Evolutionary conservation across 2,113 vertebrate genomes (phyloP).

Genomic region (Tragelaphus strepsiceros): DNA sequence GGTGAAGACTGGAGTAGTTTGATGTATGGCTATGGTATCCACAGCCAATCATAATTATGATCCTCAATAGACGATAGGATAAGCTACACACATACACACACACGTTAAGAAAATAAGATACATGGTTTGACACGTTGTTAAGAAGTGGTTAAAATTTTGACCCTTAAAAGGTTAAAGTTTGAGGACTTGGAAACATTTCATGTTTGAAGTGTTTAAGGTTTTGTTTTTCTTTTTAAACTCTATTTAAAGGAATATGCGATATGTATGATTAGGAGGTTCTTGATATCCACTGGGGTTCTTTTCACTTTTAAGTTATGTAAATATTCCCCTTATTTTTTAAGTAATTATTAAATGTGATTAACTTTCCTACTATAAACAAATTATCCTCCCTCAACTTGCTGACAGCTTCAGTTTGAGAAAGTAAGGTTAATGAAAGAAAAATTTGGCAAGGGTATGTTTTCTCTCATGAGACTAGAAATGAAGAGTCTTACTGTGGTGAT

Average conservation of each 20-base stretch:
- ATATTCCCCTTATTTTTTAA: background rate
- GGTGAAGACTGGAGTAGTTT: background rate
- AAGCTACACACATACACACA: background rate
- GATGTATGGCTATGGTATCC: background rate
- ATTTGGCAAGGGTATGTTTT: conserved; percentile 31
- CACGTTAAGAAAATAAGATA: background rate
- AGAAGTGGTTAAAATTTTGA: conserved; percentile 8
- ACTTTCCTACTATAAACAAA: background rate
- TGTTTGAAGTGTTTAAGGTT: background rate
- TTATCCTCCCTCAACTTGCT: conserved; percentile 16
- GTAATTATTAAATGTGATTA: conserved; percentile 21
- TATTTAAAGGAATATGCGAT: background rate
- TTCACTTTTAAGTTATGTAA: background rate
- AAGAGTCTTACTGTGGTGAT: background rate
- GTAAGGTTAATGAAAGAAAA: conserved; percentile 32
- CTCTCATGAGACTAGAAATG: conserved; percentile 43
- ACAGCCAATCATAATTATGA: background rate
- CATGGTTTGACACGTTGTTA: background rate
- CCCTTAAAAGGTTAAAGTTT: background rate
- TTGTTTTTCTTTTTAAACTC: background rate
- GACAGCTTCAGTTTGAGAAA: conserved; percentile 41
- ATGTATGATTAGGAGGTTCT: background rate
- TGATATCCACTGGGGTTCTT: background rate
- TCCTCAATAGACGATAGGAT: background rate
- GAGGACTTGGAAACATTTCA: background rate